phyloP scores from a whole-genome alignment of 2,888 invertebrate species.

The Baccha elongata region DNA sequence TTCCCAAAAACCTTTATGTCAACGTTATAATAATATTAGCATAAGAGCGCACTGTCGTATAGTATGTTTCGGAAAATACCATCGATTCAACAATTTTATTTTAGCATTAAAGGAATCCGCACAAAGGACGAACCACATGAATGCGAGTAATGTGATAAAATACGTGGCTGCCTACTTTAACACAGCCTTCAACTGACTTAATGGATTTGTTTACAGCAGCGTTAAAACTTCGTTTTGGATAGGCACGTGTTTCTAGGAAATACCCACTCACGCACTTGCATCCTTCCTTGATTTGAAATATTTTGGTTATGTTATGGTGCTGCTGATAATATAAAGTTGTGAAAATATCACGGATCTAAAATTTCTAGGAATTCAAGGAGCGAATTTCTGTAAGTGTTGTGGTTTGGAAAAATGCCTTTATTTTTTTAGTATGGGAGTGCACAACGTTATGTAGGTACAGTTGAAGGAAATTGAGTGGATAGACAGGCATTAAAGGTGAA shows the following conservation, averaged over 20 bases:
- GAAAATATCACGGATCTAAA: not conserved
- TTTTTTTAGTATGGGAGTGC: no score
- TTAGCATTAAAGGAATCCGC: not conserved
- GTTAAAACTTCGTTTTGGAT: not conserved
- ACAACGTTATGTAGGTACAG: not conserved
- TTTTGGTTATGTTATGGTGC: not conserved
- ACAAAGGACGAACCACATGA: not conserved
- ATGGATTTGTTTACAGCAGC: not conserved
- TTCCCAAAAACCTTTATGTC: no score
- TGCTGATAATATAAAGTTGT: not conserved
- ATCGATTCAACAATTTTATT: constrained; percentile 10
- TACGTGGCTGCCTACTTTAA: not conserved
- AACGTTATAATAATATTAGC: not conserved
- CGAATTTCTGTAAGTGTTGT: not conserved
- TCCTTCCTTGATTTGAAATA: not conserved
- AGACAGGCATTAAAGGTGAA: not conserved
- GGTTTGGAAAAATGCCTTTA: not conserved
- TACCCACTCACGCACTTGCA: not conserved
- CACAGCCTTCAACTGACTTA: not conserved
- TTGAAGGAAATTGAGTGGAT: not conserved
- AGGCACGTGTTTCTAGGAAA: not conserved
- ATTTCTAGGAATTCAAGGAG: not conserved
- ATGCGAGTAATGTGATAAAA: not conserved
- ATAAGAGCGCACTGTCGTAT: not conserved
- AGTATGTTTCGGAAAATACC: not conserved